Evolutionary conservation across 2,797 vertebrate species (phyloP), one percentile per base, ranked within the genome.

Genomic region (Gymnoscopelus braueri): DNA sequence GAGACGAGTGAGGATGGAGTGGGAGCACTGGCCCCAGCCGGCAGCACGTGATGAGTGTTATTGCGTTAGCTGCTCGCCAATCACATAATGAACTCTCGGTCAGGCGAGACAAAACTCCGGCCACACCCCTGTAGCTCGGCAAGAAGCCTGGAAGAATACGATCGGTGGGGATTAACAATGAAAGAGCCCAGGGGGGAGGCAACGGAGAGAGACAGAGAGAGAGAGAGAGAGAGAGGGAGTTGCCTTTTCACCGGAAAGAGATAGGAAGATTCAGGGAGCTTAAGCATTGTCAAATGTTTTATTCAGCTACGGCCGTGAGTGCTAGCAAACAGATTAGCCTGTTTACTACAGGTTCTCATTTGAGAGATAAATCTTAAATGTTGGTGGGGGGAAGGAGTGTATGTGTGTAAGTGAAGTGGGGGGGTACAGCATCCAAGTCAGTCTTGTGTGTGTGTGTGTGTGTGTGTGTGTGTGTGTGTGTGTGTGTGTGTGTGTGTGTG

Each of bases 281-380:
- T 95, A 90, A 91, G 87, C 80, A 86, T 91, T 94, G 93, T 95
- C 91, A 82, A 94, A 95, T 95, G 93, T 95, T 95, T 96, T 95
- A 95, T 96, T 96, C 94, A 95, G 94, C 89, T 92, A 84, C 88
- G 91, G 92, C 95, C 88, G 85, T 86, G 90, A 94, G 94, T 93
- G 87, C 93, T 81, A 87, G 93, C 93, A 95, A 96, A 95, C 89
- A 95, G 94, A 96, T 96, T 94, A 95, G 91, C 93, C 93, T 94
- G 93, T 96, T 96, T 96, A 93, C 92, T 91, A 94, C 93, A 94
- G 93, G 84, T 92, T 85, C 88, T 95, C 92, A 92, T 94, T 94
- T 92, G 93, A 94, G 94, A 95, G 90, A 95, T 90, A 94, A 92
- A 95, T 95, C 94, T 94, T 94, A 94, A 95, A 94, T 94, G 93